These are phyloP conservation scores for Lepisosteus oculatus DNA, from an alignment of 2,113 vertebrate species.

Conservation along the genomic window DNA sequence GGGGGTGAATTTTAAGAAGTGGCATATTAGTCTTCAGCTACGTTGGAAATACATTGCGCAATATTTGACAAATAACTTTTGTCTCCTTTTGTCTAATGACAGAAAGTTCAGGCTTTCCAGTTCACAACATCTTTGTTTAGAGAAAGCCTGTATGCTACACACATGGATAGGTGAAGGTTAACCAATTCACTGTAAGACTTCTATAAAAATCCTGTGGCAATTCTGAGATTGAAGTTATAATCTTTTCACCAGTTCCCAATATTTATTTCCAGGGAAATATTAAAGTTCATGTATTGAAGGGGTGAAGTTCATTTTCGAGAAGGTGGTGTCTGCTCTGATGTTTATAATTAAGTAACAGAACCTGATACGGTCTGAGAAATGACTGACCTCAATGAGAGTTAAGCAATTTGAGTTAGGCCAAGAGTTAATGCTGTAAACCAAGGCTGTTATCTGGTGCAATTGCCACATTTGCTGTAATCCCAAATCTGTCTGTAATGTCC, in stretches of 20 bases:
- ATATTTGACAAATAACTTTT: not conserved
- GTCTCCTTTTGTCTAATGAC: constrained; percentile 11
- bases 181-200: not conserved
- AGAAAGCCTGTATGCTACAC: not conserved
- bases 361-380: constrained; percentile 47
- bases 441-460: constrained; percentile 76
- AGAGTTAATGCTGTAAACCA: constrained; percentile 71
- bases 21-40: constrained; percentile 45
- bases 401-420: constrained; percentile 63
- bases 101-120: constrained; percentile 28
- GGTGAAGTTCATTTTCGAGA: too few species aligned
- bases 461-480: constrained; percentile 74
- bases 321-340: not conserved
- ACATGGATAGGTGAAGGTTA: not conserved
- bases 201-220: too few species aligned
- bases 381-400: constrained; percentile 66
- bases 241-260: not conserved
- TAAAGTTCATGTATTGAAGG: not conserved
- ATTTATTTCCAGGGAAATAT: not conserved
- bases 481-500: constrained; percentile 44
- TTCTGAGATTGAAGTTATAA: not conserved
- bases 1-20: constrained; percentile 46
- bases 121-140: not conserved
- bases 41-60: constrained; percentile 42
- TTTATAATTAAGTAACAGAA: constrained; percentile 52